Evolutionary conservation across 2,113 vertebrate genomes (phyloP), one percentile per base, ranked within the genome.

Genomic region (Plecturocebus donacophilus): DNA sequence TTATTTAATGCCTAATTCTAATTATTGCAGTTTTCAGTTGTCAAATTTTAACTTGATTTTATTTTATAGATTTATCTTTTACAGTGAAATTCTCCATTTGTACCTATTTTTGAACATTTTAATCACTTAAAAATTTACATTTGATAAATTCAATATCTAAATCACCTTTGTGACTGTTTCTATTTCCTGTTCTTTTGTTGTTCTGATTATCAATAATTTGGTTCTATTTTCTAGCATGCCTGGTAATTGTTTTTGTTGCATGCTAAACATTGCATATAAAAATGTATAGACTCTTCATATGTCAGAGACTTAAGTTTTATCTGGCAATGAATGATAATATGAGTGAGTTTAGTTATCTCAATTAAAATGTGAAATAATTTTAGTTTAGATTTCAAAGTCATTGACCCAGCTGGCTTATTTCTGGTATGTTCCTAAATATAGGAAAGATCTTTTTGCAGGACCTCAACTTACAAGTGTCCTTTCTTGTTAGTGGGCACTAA

Each of bases 131-230:
- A 87, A 94, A 94, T 30, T 68, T 19, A 38, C 27, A 25, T 90
- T 6, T 73, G 58, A 13, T 85, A 86, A 40, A 8, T 73, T 27
- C 4, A 75, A 45, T 73, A 56, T 73, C 30, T 76, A 8, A 13
- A 45, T 79, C 30, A 89, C 16, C 8, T 82, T 25, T 71, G 20
- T 52, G 4, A 66, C 35, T 71, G 30, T 76, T 77, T 93, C 25
- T 87, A 30, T 86, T 54, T 4, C 40, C 10, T 64, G 42, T 84
- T 88, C 79, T 23, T 38, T 11, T n/a, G 17, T 32, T 64, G 27
- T 91, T 32, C 13, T 76, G 42, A 17, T 92, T 92, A 86, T 94
- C 13, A 71, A 45, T 61, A 12, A 89, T 94, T 94, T 90, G 70
- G 14, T 95, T 93, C 27, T 83, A 45, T 66, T 47, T 90, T 97